Percentiles rank a stretch among this genome's conserved stretches.
Evolutionary conservation across 1,140 invertebrate genomes (phyloP).

Genomic region (Bombus sylvicola): DNA sequence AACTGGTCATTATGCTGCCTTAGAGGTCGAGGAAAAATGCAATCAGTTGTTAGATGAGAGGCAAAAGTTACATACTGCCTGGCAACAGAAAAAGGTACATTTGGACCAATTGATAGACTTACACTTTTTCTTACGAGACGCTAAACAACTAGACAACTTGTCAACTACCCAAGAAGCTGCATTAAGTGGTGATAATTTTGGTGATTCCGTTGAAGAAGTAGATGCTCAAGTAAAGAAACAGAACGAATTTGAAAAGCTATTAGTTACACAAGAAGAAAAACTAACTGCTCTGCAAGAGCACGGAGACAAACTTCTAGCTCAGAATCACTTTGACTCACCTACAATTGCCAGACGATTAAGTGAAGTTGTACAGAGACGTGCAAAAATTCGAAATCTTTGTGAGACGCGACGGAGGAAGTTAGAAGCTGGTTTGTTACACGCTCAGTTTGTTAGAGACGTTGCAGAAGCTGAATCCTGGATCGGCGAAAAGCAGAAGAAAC

Average conservation of each 20-base stretch:
- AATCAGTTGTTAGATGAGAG: conserved; percentile 90
- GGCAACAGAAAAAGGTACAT: conserved; percentile 95
- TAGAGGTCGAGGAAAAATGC: conserved; percentile 91
- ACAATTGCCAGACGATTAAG: conserved; percentile 89
- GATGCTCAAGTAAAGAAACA: conserved; percentile 94
- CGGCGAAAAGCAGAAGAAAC: conserved; percentile 95
- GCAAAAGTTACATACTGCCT: conserved; percentile 90
- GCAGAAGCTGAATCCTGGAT: conserved; percentile 96
- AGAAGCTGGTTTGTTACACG: conserved; percentile 91
- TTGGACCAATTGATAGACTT: conserved; percentile 97
- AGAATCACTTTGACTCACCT: conserved; percentile 96
- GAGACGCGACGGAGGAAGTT: conserved; percentile 86
- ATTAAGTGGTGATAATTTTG: conserved; percentile 84
- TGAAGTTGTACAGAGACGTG: conserved; percentile 88
- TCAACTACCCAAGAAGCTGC: conserved; percentile 94
- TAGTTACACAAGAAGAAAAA: conserved; percentile 94
- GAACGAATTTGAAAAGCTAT: conserved; percentile 94
- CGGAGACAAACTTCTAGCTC: conserved; percentile 93
- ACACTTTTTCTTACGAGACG: conserved; percentile 97
- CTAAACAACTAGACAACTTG: conserved; percentile 95
- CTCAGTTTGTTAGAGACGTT: conserved; percentile 95
- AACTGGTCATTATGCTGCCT: conserved; percentile 91
- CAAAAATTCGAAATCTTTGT: conserved; percentile 88
- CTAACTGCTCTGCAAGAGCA: conserved; percentile 92
- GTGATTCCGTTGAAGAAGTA: conserved; percentile 92